Base-by-base conservation (phyloP, 2,888 invertebrate genomes). In the Eilema caniola region DNA sequence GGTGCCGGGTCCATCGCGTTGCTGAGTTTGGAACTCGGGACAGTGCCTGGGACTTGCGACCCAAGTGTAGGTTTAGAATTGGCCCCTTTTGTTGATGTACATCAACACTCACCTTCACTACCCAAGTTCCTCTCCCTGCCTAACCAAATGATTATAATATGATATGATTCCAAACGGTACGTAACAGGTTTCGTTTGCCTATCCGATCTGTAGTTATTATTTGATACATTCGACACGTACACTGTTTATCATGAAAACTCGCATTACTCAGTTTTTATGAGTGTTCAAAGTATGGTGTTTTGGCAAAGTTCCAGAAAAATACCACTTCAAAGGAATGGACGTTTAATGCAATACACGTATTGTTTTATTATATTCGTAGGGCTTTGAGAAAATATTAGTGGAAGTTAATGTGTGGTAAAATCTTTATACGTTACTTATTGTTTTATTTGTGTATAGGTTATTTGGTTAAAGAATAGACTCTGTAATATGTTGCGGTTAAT, bases 281-380 rank as follows among this genome's bases (percentile, higher is more conserved):
- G 25, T 60, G 10, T 67, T 70, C 53, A 70, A 71, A 70, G 61
- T 69, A 69, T 60, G 16, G 5, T 16, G 1, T 60, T 70, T 72
- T 79, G 73, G 73, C 79, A 75, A 71, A 3, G 28, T 72, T 62
- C 77, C 79, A 53, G 28, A 62, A 70, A 71, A 72, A 62, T 33
- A 67, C n/a, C 47, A 57, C 71, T 67, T 66, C 31, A 67, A 62
- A 66, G 31, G 61, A 67, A 67, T 41, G n/a, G 24, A 24, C 25
- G 59, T 65, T 65, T 53, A 61, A 56, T 70, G 28, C 25, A 66
- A 70, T 57, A n/a, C 28, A 53, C 16, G 24, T 60, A 71, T 61
- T 73, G 41, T 69, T 75, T 69, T 53, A 62, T 63, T 66, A 53
- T n/a, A 53, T n/a, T 33, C 47, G 67, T 61, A 61, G 25, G 68